These are phyloP conservation scores for Macrosiphum euphorbiae DNA, from an alignment of 2,888 invertebrate genomes.

Conservation along the genomic window DNA sequence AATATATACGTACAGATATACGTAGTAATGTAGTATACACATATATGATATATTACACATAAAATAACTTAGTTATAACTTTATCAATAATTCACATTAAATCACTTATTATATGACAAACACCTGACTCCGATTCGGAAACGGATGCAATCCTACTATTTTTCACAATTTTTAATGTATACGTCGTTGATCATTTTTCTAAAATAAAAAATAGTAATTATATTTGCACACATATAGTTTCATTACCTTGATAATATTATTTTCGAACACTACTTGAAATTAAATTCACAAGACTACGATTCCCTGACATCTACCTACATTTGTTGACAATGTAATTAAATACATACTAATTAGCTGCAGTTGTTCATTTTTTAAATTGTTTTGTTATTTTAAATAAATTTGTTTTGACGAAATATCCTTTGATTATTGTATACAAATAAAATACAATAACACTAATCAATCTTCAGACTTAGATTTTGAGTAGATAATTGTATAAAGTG, in stretches of 20 bases:
- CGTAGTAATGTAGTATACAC: not conserved
- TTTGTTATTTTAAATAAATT: not conserved
- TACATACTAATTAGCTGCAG: not conserved
- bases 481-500: not conserved
- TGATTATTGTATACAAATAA: not conserved
- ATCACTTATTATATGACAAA: not conserved
- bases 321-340: not conserved
- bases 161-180: not conserved
- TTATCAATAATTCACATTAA: not conserved
- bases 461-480: not conserved
- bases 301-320: not conserved
- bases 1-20: not conserved
- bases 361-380: not conserved
- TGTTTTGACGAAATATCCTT: not conserved
- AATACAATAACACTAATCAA: not conserved
- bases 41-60: not conserved
- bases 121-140: not conserved
- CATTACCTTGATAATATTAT: not conserved
- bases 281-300: not conserved
- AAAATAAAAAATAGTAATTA: not conserved
- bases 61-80: not conserved
- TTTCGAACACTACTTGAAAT: not conserved
- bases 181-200: not conserved
- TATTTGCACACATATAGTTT: not conserved
- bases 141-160: not conserved